phyloP scores from a whole-genome alignment of 2,797 vertebrate genomes.

The Gymnopithys bicolor region DNA sequence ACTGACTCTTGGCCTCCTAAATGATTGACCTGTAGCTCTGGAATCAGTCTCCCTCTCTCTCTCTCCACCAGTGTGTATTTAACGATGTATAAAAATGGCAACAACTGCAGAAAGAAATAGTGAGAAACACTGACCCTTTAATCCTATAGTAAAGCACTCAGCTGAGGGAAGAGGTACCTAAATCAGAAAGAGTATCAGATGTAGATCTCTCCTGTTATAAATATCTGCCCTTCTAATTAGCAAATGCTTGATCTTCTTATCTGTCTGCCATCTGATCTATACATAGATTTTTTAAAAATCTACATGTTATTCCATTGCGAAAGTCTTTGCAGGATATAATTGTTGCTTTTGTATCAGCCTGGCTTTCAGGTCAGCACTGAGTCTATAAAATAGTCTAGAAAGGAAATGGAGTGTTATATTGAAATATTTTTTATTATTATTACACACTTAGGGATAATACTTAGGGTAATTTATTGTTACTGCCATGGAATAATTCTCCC shows the following conservation, averaged over 20 bases:
- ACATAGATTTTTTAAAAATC: not conserved
- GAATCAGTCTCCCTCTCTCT: not conserved
- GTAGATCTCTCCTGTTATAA: not conserved
- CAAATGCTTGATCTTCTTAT: not conserved
- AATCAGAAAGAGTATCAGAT: not conserved
- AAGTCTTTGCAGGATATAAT: not conserved
- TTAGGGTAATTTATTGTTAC: conserved; percentile 16
- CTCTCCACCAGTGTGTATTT: not conserved
- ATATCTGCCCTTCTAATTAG: conserved; percentile 5
- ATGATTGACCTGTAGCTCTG: not conserved
- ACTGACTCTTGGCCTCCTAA: not conserved
- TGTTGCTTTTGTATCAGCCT: not conserved
- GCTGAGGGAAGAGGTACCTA: not conserved
- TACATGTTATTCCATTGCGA: not conserved
- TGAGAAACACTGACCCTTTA: not conserved
- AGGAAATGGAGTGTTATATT: not conserved
- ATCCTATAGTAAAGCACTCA: not conserved
- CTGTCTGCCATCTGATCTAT: not conserved
- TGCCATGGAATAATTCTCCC: not conserved
- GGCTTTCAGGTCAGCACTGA: not conserved
- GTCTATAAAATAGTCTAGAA: conserved; percentile 8
- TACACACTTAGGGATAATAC: conserved; percentile 14
- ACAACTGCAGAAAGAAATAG: not conserved
- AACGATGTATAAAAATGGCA: not conserved
- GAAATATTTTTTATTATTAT: conserved; percentile 18